Conservation (phyloP, 2,888 invertebrate species). For the Mythimna ferrago region DNA sequence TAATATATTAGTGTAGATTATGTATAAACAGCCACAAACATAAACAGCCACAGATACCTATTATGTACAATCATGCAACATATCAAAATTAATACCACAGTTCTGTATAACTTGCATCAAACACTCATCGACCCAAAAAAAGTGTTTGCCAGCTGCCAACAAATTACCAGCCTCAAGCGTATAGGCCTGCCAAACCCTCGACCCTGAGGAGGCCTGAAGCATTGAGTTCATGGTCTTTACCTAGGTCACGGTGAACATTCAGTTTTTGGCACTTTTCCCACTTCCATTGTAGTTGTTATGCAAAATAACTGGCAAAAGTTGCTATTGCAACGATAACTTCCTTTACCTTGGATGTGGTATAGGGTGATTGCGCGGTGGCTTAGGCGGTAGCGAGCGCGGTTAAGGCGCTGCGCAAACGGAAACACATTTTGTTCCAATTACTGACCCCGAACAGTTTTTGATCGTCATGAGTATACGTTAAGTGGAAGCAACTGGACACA, state of each 20-base stretch:
- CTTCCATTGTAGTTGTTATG: slow-evolving; percentile 40
- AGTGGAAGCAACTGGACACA: no score
- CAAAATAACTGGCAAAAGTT: slow-evolving; percentile 45
- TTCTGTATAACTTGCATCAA: not conserved
- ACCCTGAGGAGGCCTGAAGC: slow-evolving; percentile 28
- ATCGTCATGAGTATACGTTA: no score
- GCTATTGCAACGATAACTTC: slow-evolving; percentile 43
- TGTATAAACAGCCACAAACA: no score
- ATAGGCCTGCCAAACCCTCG: slow-evolving; percentile 39
- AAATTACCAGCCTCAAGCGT: not conserved
- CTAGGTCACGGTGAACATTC: slow-evolving; percentile 37
- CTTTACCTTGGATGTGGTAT: slow-evolving; percentile 10
- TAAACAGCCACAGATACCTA: no score
- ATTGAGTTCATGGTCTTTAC: slow-evolving; percentile 42
- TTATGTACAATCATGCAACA: not conserved
- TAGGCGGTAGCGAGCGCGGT: not conserved
- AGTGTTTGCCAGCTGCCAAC: slow-evolving; percentile 14
- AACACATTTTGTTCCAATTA: no score
- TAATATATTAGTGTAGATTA: no score
- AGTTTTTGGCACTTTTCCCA: slow-evolving; percentile 50
- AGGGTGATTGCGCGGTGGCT: not conserved
- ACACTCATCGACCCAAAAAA: not conserved
- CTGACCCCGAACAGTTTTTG: no score
- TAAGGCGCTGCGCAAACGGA: no score
- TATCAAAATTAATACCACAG: not conserved